A percentile compares a stretch with the other conserved stretches of the same genome.
Conservation (phyloP, 2,113 vertebrate species). For the Lampris incognitus region DNA sequence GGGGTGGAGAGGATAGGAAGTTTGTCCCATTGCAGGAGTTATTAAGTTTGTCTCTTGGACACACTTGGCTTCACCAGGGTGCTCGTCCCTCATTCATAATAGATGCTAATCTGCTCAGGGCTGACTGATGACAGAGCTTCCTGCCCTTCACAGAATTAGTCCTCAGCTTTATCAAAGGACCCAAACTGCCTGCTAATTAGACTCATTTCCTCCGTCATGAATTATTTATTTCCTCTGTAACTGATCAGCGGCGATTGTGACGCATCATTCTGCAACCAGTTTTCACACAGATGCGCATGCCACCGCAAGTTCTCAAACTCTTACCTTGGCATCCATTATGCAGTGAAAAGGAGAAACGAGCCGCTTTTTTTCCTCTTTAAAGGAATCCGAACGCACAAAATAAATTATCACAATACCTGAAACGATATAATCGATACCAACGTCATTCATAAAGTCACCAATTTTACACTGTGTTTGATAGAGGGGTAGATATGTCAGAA, state of each 20-base stretch:
- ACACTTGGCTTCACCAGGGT: slow-evolving; percentile 95
- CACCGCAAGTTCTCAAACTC: slow-evolving; percentile 84
- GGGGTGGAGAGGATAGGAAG: slow-evolving; percentile 86
- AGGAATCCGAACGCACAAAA: not conserved
- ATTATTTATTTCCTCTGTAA: slow-evolving; percentile 99
- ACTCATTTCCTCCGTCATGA: slow-evolving; percentile 97
- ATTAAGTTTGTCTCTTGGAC: slow-evolving; percentile 98
- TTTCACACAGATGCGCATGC: slow-evolving; percentile 90
- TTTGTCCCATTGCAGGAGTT: slow-evolving; percentile 92
- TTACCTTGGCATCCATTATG: slow-evolving; percentile 77
- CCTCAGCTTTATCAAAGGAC: slow-evolving; percentile 97
- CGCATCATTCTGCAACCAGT: slow-evolving; percentile 92
- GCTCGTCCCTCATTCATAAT: slow-evolving; percentile 95
- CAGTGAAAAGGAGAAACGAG: slow-evolving; percentile 46
- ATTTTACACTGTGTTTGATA: not conserved
- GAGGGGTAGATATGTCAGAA: not conserved
- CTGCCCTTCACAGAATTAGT: slow-evolving; percentile 97
- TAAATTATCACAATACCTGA: slow-evolving; percentile 3
- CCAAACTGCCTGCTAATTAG: slow-evolving; percentile 99
- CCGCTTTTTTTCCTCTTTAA: not conserved
- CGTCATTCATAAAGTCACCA: not conserved
- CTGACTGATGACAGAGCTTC: slow-evolving; percentile 97
- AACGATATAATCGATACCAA: slow-evolving; percentile 5
- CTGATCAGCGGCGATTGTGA: slow-evolving; percentile 95
- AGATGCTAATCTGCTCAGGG: slow-evolving; percentile 98